Evolutionary conservation across 1,140 invertebrate species (phyloP), one percentile per base, ranked within the genome.

Genomic region (Achatina immaculata): DNA sequence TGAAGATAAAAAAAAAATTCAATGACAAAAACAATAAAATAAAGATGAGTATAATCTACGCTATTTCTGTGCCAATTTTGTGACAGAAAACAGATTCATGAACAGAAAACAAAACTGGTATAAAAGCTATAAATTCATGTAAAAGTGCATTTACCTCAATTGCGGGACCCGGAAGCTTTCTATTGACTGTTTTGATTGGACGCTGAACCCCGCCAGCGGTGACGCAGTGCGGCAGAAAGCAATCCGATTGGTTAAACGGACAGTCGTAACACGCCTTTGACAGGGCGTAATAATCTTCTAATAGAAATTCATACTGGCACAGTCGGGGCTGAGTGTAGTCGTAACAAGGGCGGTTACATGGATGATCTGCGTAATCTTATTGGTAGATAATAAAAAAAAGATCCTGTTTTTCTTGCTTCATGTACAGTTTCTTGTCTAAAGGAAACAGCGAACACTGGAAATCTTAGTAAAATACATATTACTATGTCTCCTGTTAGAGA

Each of bases 131-230:
- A n/a, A n/a, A n/a, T n/a, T n/a, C n/a, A n/a, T n/a, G n/a, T n/a
- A n/a, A n/a, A 55, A 55, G n/a, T 55, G n/a, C 14, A 82, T 83
- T 84, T 81, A 89, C 96, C 92, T 97, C 94, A 58, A 98, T 94
- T 0, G 93, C 87, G 16, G 96, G 96, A 78, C 96, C 96, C 0
- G 96, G 96, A 91, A 98, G 93, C 91, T 95, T 94, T 78, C 96
- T 93, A 91, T 98, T 97, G 16, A 97, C 94, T 0, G 95, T 94
- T 6, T 95, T 93, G 34, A 98, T 90, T 0, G 94, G 92, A 83
- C 96, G 92, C 40, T 93, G 92, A 11, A 95, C 91, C 0, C 96
- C 96, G 90, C 97, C 95, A 3, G 94, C 95, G 3, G 95, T 92
- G 74, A 97, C 93, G 86, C 96, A 98, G 85, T 97, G 94, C 0